Evolutionary conservation across 2,888 invertebrate genomes (phyloP), one percentile per base, ranked within the genome.

Genomic region (Catocala nupta): DNA sequence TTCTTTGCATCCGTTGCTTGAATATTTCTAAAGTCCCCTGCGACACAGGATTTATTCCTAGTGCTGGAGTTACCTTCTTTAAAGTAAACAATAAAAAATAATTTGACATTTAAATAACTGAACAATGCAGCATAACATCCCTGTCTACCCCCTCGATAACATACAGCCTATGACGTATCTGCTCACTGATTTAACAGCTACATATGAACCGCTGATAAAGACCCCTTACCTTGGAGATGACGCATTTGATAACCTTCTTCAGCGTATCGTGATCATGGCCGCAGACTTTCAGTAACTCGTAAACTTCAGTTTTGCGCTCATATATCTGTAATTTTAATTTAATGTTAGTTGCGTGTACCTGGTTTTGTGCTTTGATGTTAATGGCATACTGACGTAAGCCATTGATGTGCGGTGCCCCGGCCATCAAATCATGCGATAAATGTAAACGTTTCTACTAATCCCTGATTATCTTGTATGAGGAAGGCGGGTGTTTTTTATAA

Each of bases 221-320:
- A 11, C 12, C 48, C 43, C 70, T 81, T 70, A 93, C 93, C 92
- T 93, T 93, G 52, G 92, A 87, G 45, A 93, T 93, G 86, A 93
- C 93, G 88, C 93, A 94, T 65, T 93, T 92, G 67, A 94, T 85
- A 80, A 94, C 93, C 86, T 92, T 92, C 83, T 91, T 91, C 71
- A 93, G 75, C 1, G 90, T 85, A 68, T 91, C 92, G 80, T 94
- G 93, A 66, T 92, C 89, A 73, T 94, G 93, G 1, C 93, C 93
- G 68, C 93, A 94, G 63, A 88, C 83, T 84, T 90, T 91, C 73
- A 94, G 79, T 51, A 93, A 72, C 49, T 74, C 78, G 70, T 91
- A 86, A 77, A 94, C 83, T 72, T 91, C 91, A 56, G 80, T 75
- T 82, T 88, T 91, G 71, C 89, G 87, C 59, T 85, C 86, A 70